Evolutionary conservation across 2,113 vertebrate species (phyloP).

Genomic region (Puntigrus tetrazona): DNA sequence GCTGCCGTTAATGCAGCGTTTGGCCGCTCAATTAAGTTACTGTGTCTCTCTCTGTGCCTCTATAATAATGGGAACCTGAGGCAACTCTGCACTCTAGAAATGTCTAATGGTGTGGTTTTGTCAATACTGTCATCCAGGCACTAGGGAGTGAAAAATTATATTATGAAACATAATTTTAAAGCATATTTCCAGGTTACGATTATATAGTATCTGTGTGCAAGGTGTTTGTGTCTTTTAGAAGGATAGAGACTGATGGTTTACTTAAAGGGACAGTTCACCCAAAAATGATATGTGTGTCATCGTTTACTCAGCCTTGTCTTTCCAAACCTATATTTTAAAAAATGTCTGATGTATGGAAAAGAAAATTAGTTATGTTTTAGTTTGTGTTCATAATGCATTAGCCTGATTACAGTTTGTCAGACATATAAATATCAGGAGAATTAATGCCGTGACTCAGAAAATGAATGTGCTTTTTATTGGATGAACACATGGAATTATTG

Average conservation of each 20-base stretch:
- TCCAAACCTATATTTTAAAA: neutral
- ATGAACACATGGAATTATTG: neutral
- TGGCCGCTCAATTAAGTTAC: constrained; percentile 15
- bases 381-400: constrained; percentile 13
- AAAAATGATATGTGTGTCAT: neutral
- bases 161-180: neutral
- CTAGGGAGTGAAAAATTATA: neutral
- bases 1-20: neutral
- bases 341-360: neutral
- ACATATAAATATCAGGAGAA: neutral
- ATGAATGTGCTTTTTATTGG: neutral
- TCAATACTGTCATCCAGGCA: neutral
- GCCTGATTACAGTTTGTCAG: neutral
- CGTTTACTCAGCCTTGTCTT: neutral
- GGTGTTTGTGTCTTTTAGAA: neutral
- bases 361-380: neutral
- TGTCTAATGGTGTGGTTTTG: constrained; percentile 24
- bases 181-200: neutral
- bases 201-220: neutral
- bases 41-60: constrained; percentile 6
- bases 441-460: neutral
- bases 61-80: constrained; percentile 46
- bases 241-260: neutral
- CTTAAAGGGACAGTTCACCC: neutral
- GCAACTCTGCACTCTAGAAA: constrained; percentile 12